Percentiles rank a stretch among this genome's conserved stretches.
Evolutionary conservation across 1,140 invertebrate genomes (phyloP).

Genomic region (Drosophila sproati): DNA sequence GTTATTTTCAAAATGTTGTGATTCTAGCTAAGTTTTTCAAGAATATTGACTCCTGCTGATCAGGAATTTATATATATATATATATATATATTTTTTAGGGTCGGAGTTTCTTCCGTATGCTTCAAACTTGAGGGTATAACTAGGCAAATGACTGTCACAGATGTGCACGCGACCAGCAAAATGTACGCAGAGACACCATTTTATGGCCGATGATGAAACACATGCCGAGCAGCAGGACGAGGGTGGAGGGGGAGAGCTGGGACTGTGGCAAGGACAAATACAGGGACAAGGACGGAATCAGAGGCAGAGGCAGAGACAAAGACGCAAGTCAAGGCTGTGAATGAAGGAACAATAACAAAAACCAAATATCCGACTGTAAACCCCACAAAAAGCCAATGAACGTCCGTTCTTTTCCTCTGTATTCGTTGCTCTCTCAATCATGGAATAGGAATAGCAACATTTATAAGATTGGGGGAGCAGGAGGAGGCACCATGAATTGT

Average conservation of each 20-base stretch:
- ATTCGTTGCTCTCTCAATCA: background rate
- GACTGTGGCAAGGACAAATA: background rate
- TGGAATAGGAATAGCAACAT: background rate
- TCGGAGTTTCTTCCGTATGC: too few species aligned
- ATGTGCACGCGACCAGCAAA: conserved; percentile 62
- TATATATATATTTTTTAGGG: background rate
- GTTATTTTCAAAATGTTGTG: too few species aligned
- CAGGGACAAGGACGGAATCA: background rate
- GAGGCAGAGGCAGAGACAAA: background rate
- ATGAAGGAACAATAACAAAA: conserved; percentile 75
- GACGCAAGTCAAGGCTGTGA: conserved; percentile 40
- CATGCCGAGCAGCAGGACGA: background rate
- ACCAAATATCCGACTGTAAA: conserved; percentile 63
- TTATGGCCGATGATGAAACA: conserved; percentile 58
- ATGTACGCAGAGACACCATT: conserved; percentile 68
- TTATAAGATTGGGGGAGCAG: background rate
- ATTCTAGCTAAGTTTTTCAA: too few species aligned
- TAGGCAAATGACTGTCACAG: conserved; percentile 48
- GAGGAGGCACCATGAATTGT: conserved; percentile 3
- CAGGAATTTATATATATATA: too few species aligned
- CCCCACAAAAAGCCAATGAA: conserved; percentile 68
- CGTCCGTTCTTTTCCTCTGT: conserved; percentile 38
- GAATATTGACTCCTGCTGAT: too few species aligned
- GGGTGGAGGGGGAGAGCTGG: too few species aligned
- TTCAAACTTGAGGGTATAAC: background rate